Conservation (phyloP, 2,888 invertebrate genomes). For the Brachyopa scutellaris region DNA sequence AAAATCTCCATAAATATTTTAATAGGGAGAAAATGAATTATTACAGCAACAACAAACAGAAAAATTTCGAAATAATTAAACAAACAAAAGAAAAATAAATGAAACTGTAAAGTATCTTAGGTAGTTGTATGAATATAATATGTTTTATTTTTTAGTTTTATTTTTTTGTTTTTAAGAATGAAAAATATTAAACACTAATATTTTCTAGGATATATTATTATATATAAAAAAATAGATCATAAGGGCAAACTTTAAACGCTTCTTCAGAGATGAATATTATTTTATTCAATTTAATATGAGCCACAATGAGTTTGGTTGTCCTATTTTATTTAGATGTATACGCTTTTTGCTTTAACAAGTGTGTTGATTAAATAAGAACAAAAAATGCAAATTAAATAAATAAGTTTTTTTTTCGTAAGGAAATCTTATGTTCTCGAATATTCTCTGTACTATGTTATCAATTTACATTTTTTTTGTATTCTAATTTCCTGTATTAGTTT, state of each 20-base stretch:
- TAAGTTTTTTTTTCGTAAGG: background rate
- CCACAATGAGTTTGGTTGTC: slow-evolving; percentile 26
- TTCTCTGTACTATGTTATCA: slow-evolving; percentile 10
- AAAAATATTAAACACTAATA: slow-evolving; percentile 53
- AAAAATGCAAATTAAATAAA: background rate
- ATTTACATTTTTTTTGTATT: background rate
- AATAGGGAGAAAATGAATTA: slow-evolving; percentile 23
- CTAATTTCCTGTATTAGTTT: background rate
- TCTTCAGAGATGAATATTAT: slow-evolving; percentile 46
- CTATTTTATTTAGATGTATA: slow-evolving; percentile 50
- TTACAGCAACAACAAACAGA: slow-evolving; percentile 48
- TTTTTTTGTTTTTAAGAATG: slow-evolving; percentile 39
- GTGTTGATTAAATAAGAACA: slow-evolving; percentile 46
- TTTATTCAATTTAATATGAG: slow-evolving; percentile 34
- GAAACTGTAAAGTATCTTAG: slow-evolving; percentile 66
- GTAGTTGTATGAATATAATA: slow-evolving; percentile 51
- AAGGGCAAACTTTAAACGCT: slow-evolving; percentile 68
- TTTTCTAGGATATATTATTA: slow-evolving; percentile 54
- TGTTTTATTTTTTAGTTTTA: slow-evolving; percentile 17
- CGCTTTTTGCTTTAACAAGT: slow-evolving; percentile 63
- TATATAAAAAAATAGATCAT: slow-evolving; percentile 42
- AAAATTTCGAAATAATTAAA: slow-evolving; percentile 30
- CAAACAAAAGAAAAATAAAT: slow-evolving; percentile 8
- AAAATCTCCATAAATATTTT: slow-evolving; percentile 60
- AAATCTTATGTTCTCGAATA: background rate